A percentile compares a stretch with the other conserved stretches of the same genome.
Evolutionary conservation across 2,797 vertebrate genomes (phyloP).

Genomic region (Eleutherodactylus coqui): DNA sequence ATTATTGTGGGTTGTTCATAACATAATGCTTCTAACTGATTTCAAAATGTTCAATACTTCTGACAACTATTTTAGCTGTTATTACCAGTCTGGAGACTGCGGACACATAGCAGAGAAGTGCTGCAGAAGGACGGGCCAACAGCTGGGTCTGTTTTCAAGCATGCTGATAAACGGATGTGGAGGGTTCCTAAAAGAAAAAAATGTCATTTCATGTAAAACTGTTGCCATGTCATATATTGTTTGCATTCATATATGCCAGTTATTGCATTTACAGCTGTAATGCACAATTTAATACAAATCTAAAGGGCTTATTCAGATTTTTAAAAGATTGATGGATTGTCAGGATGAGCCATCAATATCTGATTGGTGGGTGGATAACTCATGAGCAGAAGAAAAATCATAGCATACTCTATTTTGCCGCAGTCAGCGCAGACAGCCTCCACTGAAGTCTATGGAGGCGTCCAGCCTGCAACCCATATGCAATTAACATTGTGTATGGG

Average conservation of each 20-base stretch:
- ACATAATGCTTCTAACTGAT: not conserved
- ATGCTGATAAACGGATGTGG: constrained; percentile 91
- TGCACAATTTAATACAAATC: not conserved
- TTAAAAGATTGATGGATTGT: too few species aligned
- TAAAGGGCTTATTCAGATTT: too few species aligned
- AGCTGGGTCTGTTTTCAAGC: constrained; percentile 89
- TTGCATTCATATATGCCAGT: not conserved
- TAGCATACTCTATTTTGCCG: too few species aligned
- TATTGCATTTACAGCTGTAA: not conserved
- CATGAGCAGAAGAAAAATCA: too few species aligned
- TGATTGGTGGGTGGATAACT: too few species aligned
- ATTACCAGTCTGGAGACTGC: constrained; percentile 84
- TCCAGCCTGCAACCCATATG: too few species aligned
- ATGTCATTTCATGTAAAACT: not conserved
- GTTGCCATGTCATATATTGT: not conserved
- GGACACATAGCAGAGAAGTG: constrained; percentile 83
- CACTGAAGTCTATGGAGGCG: too few species aligned
- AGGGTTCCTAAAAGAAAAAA: constrained; percentile 76
- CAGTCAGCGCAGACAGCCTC: too few species aligned
- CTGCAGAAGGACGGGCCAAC: constrained; percentile 88
- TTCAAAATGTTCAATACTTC: not conserved
- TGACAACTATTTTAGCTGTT: constrained; percentile 14
- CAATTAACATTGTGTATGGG: too few species aligned
- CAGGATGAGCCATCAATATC: too few species aligned
- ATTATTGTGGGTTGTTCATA: not conserved